Evolutionary conservation across 2,113 vertebrate genomes (phyloP), one percentile per base, ranked within the genome.

Genomic region (Halichoeres trimaculatus): DNA sequence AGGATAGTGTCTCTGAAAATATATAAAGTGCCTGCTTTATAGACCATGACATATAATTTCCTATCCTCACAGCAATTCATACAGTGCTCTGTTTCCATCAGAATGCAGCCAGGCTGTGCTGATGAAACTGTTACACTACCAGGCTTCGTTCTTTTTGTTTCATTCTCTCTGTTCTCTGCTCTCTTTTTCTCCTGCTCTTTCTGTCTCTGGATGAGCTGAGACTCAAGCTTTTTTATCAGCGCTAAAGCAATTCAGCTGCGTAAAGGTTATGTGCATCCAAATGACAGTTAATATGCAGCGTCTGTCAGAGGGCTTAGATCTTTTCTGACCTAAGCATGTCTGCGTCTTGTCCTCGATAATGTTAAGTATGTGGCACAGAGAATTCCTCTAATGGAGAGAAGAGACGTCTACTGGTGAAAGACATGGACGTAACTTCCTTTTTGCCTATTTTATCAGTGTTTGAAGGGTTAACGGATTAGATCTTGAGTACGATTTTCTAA

Each of bases 31-130:
- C 36, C 63, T 56, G 80, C 67, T 90, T 91, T 85, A 88, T 90
- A 81, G 88, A 78, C 69, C 80, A 62, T 88, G 89, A 83, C 89
- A 88, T 79, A 87, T 90, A 34, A 85, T 87, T 88, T 91, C 83
- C 83, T 79, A 65, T 85, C 52, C 62, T 81, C 53, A 74, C 81
- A 84, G 60, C 36, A 56, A 86, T 83, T 69, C 53, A 54, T 66
- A 76, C 41, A 61, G 78, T 58, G 45, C 74, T 76, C 61, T 43
- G 67, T 83, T 88, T 84, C 88, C 77, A 81, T 86, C 86, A 81
- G 82, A 90, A 87, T 34, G 74, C 86, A 85, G 16, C 74, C 71
- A 63, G 70, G 74, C 88, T 85, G 41, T 58, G 58, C 81, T 83
- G 89, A 90, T 90, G 76, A 84, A 90, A 84, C 61, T 69, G 63